Conservation (phyloP, 2,797 vertebrate genomes). For the Micropoecilia bifurca region DNA sequence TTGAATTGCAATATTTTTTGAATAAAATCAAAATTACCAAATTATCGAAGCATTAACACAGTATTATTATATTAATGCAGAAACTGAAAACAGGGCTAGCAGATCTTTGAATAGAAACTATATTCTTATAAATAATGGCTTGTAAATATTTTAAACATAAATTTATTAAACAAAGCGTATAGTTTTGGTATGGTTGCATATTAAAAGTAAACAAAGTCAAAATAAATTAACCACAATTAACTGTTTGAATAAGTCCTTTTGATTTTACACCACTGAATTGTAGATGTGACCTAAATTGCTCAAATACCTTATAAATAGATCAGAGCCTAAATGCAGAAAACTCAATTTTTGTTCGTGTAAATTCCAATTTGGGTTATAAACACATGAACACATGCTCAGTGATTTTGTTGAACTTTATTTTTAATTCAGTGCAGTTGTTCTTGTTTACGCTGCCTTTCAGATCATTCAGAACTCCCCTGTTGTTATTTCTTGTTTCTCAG, state of each 20-base stretch:
- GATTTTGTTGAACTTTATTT: neutral
- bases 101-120: neutral
- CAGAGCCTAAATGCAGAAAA: neutral
- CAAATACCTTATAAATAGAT: neutral
- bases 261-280: neutral
- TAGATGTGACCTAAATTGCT: neutral
- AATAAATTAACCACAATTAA: neutral
- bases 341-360: neutral
- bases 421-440: neutral
- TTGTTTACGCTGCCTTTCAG: slow-evolving; percentile 8
- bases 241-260: neutral
- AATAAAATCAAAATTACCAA: neutral
- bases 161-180: neutral
- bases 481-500: slow-evolving; percentile 30
- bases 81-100: neutral
- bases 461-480: slow-evolving; percentile 25
- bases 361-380: neutral
- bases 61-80: neutral
- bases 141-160: neutral
- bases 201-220: neutral
- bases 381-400: neutral
- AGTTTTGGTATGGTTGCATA: neutral
- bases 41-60: neutral
- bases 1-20: neutral
- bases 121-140: neutral